These are phyloP conservation scores for Orbicella faveolata DNA, from an alignment of 64 coral and sea anemone species.

Conservation along the genomic window DNA sequence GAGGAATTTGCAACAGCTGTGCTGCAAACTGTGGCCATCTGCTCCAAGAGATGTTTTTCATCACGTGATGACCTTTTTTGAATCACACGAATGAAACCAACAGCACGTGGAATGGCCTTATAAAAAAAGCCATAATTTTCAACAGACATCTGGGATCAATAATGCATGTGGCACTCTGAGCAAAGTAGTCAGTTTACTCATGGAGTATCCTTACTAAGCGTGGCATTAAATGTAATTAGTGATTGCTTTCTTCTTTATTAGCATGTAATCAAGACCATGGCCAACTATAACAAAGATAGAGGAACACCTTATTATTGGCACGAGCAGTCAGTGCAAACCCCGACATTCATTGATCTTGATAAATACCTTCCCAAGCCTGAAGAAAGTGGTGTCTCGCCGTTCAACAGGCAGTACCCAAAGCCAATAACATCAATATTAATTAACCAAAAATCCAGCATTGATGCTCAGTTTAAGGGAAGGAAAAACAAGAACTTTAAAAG, in stretches of 20 bases:
- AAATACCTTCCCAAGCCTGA: background rate
- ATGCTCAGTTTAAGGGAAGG: background rate
- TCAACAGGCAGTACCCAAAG: background rate
- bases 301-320: background rate
- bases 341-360: background rate
- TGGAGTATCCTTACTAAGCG: too few species aligned
- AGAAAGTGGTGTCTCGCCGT: background rate
- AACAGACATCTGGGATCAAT: too few species aligned
- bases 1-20: too few species aligned
- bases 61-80: too few species aligned
- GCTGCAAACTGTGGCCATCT: too few species aligned
- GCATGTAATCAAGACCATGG: constrained; percentile 29
- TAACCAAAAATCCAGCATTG: background rate
- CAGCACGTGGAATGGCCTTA: too few species aligned
- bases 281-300: background rate
- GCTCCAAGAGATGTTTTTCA: too few species aligned
- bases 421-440: background rate
- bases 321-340: background rate
- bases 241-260: background rate
- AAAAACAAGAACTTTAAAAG: background rate
- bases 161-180: too few species aligned
- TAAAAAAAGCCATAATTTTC: too few species aligned
- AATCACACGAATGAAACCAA: too few species aligned
- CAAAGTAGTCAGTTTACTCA: too few species aligned
- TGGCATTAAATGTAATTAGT: background rate